Evolutionary conservation across 1,140 invertebrate genomes (phyloP).

Genomic region (Hyles vespertilio): DNA sequence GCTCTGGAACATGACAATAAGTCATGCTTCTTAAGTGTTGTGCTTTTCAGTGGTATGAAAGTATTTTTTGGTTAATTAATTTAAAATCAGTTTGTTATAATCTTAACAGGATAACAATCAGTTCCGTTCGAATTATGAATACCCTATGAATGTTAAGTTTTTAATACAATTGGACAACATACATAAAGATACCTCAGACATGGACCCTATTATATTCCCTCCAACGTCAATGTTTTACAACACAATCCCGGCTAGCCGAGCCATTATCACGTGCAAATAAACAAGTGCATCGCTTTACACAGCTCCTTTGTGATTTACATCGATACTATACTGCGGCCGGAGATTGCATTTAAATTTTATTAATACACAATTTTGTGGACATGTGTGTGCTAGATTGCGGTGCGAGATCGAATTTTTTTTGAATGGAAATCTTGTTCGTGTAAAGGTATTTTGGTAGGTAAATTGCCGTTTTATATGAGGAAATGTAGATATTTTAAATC

Average conservation of each 20-base stretch:
- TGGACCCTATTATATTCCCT: background rate
- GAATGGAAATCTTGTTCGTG: background rate
- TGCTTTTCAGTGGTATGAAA: too few relatives aligned
- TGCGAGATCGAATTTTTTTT: background rate
- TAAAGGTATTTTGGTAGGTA: too few relatives aligned
- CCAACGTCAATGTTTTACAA: slow-evolving; percentile 1
- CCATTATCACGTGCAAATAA: slow-evolving; percentile 34
- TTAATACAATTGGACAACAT: too few relatives aligned
- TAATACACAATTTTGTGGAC: slow-evolving; percentile 17
- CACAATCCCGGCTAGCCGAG: slow-evolving; percentile 2
- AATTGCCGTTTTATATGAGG: too few relatives aligned
- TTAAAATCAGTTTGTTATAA: too few relatives aligned
- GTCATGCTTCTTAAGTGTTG: too few relatives aligned
- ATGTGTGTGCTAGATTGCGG: background rate
- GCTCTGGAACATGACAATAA: too few relatives aligned
- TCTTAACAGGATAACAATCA: too few relatives aligned
- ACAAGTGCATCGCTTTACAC: slow-evolving; percentile 49
- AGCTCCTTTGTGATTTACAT: slow-evolving; percentile 50
- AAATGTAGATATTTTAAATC: too few relatives aligned
- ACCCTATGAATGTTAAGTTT: too few relatives aligned
- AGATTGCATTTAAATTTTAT: slow-evolving; percentile 41
- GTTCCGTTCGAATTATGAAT: too few relatives aligned
- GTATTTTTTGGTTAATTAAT: too few relatives aligned
- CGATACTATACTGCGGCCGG: slow-evolving; percentile 18
- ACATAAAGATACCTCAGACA: background rate